Evolutionary conservation across 2,113 vertebrate species (phyloP).

Genomic region (Siphamia tubifer): DNA sequence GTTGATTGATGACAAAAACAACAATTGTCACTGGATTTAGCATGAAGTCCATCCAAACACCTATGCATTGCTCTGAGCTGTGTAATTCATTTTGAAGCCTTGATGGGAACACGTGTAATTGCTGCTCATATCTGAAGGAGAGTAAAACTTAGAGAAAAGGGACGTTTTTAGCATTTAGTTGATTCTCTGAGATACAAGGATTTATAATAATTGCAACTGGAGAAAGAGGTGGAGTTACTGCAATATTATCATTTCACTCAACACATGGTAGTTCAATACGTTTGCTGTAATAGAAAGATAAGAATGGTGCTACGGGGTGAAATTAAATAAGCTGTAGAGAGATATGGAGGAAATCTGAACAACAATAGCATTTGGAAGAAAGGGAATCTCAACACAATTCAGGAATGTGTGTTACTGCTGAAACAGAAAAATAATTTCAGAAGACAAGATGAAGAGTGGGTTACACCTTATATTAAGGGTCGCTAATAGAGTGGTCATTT

Average conservation of each 20-base stretch:
- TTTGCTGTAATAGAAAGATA: not conserved
- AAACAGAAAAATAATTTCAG: not conserved
- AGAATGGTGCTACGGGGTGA: not conserved
- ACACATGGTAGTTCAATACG: not conserved
- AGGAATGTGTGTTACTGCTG: not conserved
- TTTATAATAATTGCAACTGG: not conserved
- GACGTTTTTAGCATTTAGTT: not conserved
- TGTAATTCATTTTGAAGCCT: constrained; percentile 7
- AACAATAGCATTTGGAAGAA: not conserved
- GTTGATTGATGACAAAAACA: constrained; percentile 15
- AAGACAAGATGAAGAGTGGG: not conserved
- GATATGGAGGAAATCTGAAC: not conserved
- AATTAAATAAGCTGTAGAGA: not conserved
- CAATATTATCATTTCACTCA: not conserved
- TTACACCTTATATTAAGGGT: too few relatives aligned
- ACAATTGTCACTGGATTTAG: not conserved
- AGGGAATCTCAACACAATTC: too few relatives aligned
- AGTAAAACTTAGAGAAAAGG: not conserved
- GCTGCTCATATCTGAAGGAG: not conserved
- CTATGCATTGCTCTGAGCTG: not conserved
- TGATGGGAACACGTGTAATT: not conserved
- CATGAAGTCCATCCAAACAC: not conserved
- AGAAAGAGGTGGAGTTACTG: not conserved
- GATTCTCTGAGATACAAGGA: not conserved
- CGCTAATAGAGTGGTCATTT: too few relatives aligned